Evolutionary conservation across 2,888 invertebrate genomes (phyloP).

Genomic region (Caenorhabditis auriculariae): DNA sequence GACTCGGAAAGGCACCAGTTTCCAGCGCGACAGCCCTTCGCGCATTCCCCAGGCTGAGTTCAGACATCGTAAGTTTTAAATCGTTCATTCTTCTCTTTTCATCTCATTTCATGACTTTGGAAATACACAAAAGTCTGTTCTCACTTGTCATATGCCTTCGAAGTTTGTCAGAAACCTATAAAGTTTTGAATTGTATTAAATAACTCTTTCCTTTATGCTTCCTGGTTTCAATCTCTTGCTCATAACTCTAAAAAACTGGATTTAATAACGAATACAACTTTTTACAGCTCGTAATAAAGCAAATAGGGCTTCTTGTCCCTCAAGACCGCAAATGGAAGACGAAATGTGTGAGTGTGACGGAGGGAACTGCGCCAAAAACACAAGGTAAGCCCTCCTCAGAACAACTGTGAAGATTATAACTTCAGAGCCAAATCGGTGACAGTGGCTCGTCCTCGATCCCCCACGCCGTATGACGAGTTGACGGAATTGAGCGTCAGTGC

Average conservation of each 20-base stretch:
- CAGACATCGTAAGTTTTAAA: no score
- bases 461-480: constrained; percentile 32
- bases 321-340: not conserved
- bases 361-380: constrained; percentile 10
- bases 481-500: constrained; percentile 7
- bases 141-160: no score
- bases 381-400: not conserved
- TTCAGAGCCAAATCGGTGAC: constrained; percentile 7
- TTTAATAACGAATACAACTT: not conserved
- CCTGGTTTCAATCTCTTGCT: no score
- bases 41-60: constrained; percentile 42
- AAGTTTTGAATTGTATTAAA: no score
- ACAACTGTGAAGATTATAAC: not conserved
- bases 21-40: constrained; percentile 36
- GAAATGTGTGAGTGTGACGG: constrained; percentile 10
- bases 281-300: constrained; percentile 28
- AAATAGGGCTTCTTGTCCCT: constrained; percentile 28
- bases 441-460: constrained; percentile 9
- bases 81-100: no score
- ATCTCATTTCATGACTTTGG: no score
- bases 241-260: no score
- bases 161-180: no score
- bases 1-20: no score
- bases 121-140: no score
- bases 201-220: no score